Base-by-base conservation (phyloP, 2,113 vertebrate species). In the Stigmatopora argus region DNA sequence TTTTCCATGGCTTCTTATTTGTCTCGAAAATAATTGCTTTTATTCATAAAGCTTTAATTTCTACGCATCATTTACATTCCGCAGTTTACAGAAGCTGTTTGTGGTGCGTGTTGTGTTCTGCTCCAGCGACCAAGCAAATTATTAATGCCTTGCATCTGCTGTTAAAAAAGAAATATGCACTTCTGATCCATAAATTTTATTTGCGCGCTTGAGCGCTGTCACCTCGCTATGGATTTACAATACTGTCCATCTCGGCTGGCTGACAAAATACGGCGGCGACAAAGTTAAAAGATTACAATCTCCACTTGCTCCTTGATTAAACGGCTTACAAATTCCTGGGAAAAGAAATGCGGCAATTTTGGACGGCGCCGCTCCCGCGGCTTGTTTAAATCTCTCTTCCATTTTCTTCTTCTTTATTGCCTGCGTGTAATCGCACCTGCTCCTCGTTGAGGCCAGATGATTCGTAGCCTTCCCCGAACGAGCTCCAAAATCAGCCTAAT, bases 381-480 rank as follows among this genome's bases (percentile, higher is more conserved):
- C 86, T 74, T 58, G 62, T 78, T 72, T 74, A 77, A 82, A 78
- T 78, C 73, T 62, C 74, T 77, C 72, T 78, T 73, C 76, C 66
- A 60, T 64, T 85, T 31, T 81, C 90, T 89, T 89, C 88, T 86
- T 91, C 89, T 92, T 92, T 93, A 92, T 88, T 90, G 93, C 92
- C 92, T 93, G 93, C 89, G 92, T 93, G 93, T 94, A 94, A 93
- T 94, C 92, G 92, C 93, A 93, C 85, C 86, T 92, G 92, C 93
- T 94, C 92, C 94, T 94, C 92, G 90, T 92, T 89, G 84, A 92
- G 86, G 92, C 92, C 92, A 91, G 93, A 92, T 71, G 87, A 89
- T 93, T 96, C 93, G 94, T 95, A 95, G 94, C 93, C 94, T 94
- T 95, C 93, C 91, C 92, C 93, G 93, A 93, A 92, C 93, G 92